These are phyloP conservation scores for Echeneis naucrates DNA, from an alignment of 2,797 vertebrate species.

Conservation along the genomic window DNA sequence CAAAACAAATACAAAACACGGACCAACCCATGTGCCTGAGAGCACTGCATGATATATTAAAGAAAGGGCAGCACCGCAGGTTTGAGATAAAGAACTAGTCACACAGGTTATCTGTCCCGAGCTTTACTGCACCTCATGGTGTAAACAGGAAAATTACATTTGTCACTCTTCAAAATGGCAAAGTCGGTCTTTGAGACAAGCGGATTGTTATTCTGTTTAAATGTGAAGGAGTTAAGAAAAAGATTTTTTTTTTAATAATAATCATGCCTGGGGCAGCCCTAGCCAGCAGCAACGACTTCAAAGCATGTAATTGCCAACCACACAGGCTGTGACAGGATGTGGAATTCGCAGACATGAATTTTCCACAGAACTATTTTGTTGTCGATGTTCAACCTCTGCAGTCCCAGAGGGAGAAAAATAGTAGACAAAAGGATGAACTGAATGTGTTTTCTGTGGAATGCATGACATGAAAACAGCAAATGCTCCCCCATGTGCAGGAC, in stretches of 20 bases:
- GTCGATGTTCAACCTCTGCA: constrained; percentile 58
- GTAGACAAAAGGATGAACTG: constrained; percentile 12
- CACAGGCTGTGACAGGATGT: constrained; percentile 83
- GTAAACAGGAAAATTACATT: constrained; percentile 17
- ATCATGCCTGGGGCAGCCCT: constrained; percentile 17
- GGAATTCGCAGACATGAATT: constrained; percentile 79
- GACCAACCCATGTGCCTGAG: constrained; percentile 53
- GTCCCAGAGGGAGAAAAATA: constrained; percentile 48
- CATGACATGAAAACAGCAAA: constrained; percentile 39
- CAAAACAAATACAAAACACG: constrained; percentile 58
- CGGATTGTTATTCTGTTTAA: neutral
- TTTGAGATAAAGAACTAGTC: constrained; percentile 70
- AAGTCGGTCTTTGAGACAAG: constrained; percentile 8
- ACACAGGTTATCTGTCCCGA: constrained; percentile 65
- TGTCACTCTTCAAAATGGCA: constrained; percentile 5
- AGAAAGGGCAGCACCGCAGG: constrained; percentile 37
- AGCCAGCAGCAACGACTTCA: constrained; percentile 52
- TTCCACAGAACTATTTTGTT: constrained; percentile 63
- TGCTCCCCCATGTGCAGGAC: no score
- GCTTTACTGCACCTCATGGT: constrained; percentile 1
- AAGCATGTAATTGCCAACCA: constrained; percentile 70
- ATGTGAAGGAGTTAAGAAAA: constrained; percentile 1
- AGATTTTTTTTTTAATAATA: no score
- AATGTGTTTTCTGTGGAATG: constrained; percentile 30
- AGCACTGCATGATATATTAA: constrained; percentile 45